Base-by-base conservation (phyloP, 2,113 vertebrate genomes). In the Lethenteron reissneri region DNA sequence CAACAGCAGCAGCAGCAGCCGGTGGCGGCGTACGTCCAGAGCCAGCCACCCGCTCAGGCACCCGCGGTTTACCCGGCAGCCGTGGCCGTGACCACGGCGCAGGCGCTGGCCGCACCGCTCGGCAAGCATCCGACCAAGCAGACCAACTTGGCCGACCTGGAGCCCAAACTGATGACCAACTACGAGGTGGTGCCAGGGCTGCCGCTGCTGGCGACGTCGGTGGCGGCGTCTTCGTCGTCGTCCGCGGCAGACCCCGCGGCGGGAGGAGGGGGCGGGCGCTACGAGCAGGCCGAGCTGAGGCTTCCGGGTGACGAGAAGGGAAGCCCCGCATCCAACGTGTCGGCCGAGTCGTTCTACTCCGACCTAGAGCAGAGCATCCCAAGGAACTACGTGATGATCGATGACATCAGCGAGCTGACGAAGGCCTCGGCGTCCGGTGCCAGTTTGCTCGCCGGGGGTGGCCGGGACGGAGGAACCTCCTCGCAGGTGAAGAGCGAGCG, bases 301-400 rank as follows among this genome's bases (percentile, higher is more conserved):
- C 41, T 41, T 78, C 0, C 76, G 85, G 0, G 92, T 95, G 73
- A 80, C 81, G 69, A 83, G 84, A 41, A 74, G 84, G 0, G 73
- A 79, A 41, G 41, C 41, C 41, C 41, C 41, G 41, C 41, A 0
- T 83, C 87, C 72, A 80, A 82, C 73, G 95, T 87, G 76, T 79
- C 84, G 71, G 79, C 88, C 0, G 94, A 96, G 73, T 87, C 87
- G 14, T 81, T 90, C 25, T 99, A 96, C 73, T 83, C 92, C 73
- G 95, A 80, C 78, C 79, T 99, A 71, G 92, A 99, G 78, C 92
- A 99, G 79, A 96, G 86, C 71, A 88, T 97, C 70, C 88, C 94
- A 56, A 84, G 94, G 70, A 99, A 99, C 80, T 99, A 99, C 1
- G 92, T 99, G 60, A 91, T 97, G 92, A 97, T 97, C 0, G 92